Conservation (phyloP, 2,888 invertebrate genomes). For the Orchesella flavescens region DNA sequence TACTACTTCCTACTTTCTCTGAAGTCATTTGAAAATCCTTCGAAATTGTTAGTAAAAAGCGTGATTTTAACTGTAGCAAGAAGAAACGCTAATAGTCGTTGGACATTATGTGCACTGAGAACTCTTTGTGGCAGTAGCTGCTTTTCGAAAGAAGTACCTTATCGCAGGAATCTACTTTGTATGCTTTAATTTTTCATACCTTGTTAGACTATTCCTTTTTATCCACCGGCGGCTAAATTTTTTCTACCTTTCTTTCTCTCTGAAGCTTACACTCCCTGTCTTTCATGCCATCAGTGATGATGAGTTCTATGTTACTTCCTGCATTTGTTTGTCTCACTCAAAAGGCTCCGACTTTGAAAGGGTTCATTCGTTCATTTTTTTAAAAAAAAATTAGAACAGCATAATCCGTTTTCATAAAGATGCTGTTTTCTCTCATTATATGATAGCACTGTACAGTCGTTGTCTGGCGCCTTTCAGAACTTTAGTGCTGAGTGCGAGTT, state of each 20-base stretch:
- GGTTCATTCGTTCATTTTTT: not conserved
- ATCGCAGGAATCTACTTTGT: not conserved
- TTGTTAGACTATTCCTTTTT: not conserved
- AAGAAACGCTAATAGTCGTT: constrained; percentile 18
- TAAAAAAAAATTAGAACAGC: not conserved
- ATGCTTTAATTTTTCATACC: no score
- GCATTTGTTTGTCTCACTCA: not conserved
- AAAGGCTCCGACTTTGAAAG: not conserved
- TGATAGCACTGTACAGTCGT: no score
- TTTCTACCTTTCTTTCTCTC: not conserved
- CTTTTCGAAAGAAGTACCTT: no score
- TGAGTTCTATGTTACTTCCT: not conserved
- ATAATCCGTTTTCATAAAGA: not conserved
- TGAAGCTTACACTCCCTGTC: not conserved
- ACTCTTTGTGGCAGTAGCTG: no score
- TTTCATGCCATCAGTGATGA: not conserved
- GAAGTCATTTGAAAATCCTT: constrained; percentile 22
- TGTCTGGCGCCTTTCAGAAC: no score
- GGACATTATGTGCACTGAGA: not conserved
- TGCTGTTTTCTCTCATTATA: no score
- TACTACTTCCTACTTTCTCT: constrained; percentile 46
- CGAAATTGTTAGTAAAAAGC: constrained; percentile 35
- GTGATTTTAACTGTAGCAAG: constrained; percentile 8
- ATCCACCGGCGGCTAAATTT: not conserved
- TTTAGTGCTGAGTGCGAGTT: no score